Base-by-base conservation (phyloP, 2,888 invertebrate genomes). In the Hirtodrosophila alboralis region DNA sequence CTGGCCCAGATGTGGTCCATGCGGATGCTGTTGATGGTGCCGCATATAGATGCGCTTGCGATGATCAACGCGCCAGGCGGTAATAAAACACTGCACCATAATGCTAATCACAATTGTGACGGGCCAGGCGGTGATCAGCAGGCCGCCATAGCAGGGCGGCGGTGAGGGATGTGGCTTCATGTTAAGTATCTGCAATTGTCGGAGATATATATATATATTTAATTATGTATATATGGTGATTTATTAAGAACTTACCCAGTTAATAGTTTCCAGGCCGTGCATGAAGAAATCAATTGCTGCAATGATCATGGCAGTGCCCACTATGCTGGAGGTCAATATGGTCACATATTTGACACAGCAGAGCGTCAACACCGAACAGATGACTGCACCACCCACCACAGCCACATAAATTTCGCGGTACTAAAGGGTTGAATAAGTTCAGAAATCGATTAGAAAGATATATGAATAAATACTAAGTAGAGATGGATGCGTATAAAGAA, bases 81-180 rank as follows among this genome's bases (percentile, higher is more conserved):
- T 91, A 8, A 91, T 91, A 57, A 91, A 91, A 64, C 90, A 90
- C 68, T 91, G 90, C 37, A 91, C 90, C 90, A 91, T 90, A 3
- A 90, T 81, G 63, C 90, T 90, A 28, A 91, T 88, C 27, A 90
- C 86, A 26, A 89, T 88, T 45, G 87, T 88, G 7, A 90, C 79
- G 1, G 91, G 90, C 91, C 91, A 91, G 33, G 89, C 77, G 66
- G 88, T 90, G 58, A 91, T 89, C 9, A 91, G 63, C 28, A 91
- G 78, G 3, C 90, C 91, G 18, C 91, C 91, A 69, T 90, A 91
- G 54, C 90, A 91, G 16, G 91, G 91, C 30, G 90, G 90, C 36
- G 90, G 91, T 45, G 79, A 69, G 8, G 90, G 90, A 84, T 90
- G 88, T 21, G 90, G 90, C 71, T 90, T 90, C 89, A 91, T 91